These are phyloP conservation scores for Loriculus beryllinus DNA, from an alignment of 2,797 vertebrate species.

Conservation along the genomic window DNA sequence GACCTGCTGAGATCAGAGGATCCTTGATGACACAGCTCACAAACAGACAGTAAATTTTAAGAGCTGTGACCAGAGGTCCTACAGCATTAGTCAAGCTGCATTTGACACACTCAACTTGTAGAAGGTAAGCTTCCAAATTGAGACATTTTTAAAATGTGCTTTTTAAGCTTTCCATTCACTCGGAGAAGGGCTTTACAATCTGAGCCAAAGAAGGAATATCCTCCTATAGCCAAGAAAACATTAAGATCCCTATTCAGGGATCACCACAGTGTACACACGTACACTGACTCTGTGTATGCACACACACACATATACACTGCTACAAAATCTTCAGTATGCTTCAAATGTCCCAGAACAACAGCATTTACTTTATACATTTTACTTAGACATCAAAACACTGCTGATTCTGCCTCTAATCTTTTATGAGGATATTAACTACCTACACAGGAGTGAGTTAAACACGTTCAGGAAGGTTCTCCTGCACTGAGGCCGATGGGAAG, in stretches of 20 bases:
- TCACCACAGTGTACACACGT: neutral
- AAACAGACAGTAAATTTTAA: neutral
- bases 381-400: neutral
- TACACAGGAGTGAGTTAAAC: neutral
- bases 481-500: fast-evolving
- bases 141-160: neutral
- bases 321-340: neutral
- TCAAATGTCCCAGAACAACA: neutral
- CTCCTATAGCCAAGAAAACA: neutral
- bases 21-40: neutral
- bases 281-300: neutral
- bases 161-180: conserved; percentile 16
- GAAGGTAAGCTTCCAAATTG: neutral
- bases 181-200: conserved; percentile 10
- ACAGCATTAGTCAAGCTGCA: neutral
- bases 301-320: neutral
- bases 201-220: neutral
- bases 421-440: neutral
- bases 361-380: neutral
- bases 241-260: neutral
- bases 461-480: neutral
- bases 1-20: conserved; percentile 24
- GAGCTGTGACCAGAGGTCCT: neutral
- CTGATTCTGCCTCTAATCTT: neutral
- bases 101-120: neutral